Conservation (phyloP, 2,888 invertebrate genomes). For the Orthosia incerta region DNA sequence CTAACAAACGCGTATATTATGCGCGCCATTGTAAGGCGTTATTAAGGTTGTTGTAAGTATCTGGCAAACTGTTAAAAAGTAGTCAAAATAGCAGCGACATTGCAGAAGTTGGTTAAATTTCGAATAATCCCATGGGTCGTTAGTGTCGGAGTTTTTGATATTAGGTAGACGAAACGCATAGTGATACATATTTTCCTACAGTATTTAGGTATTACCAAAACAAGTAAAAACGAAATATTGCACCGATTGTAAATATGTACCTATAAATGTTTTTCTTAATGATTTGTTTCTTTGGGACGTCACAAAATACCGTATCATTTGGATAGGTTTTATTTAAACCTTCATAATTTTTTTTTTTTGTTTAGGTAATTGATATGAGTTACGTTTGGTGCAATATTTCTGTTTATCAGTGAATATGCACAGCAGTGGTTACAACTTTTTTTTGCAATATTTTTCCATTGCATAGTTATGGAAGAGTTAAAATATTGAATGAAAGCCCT, state of each 20-base stretch:
- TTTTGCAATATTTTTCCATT: slow-evolving; percentile 36
- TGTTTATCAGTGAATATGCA: slow-evolving; percentile 3
- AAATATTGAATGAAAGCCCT: slow-evolving; percentile 9
- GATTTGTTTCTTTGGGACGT: neutral
- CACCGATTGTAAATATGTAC: slow-evolving; percentile 16
- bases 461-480: slow-evolving; percentile 34
- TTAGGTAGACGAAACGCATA: slow-evolving; percentile 56
- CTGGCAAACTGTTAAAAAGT: slow-evolving; percentile 1
- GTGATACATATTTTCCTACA: slow-evolving; percentile 69
- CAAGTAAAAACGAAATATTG: slow-evolving; percentile 36
- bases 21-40: neutral
- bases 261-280: neutral
- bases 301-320: neutral
- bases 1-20: no score
- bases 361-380: neutral
- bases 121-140: slow-evolving; percentile 22
- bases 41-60: neutral
- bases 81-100: slow-evolving; percentile 38
- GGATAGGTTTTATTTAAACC: slow-evolving; percentile 15
- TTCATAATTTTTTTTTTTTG: neutral
- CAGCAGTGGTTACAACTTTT: neutral
- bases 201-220: slow-evolving; percentile 56
- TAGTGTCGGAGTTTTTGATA: slow-evolving; percentile 45
- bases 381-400: slow-evolving; percentile 39
- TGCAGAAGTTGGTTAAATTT: slow-evolving; percentile 42